Evolutionary conservation across 2,113 vertebrate species (phyloP), one percentile per base, ranked within the genome.

Genomic region (Colistium nudipinnis): DNA sequence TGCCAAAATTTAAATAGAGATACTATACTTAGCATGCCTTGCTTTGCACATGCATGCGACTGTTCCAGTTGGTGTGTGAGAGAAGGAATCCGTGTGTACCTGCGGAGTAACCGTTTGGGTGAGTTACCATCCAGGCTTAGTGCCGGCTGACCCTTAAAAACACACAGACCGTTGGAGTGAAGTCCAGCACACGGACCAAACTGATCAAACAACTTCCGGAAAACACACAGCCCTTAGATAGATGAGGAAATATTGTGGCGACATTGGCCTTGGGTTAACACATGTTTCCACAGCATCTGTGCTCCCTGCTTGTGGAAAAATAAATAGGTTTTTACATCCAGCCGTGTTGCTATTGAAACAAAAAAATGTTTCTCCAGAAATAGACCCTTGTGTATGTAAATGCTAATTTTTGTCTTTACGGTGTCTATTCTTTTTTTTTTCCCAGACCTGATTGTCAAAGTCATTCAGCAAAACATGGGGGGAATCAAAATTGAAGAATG

Each of bases 381-480:
- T 16, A 31, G 30, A 5, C 30, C 16, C 45, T 35, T 67, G 43
- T 4, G 0, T 5, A 53, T 14, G 17, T 7, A 47, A 16, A 53
- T 16, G 31, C n/a, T 22, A 27, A 7, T 17, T 6, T 62, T 6
- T 9, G 3, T 24, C 0, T 68, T 20, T 41, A 7, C 54, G 0
- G 13, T 52, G 6, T 80, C 6, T 55, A 60, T 20, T 49, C 36
- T 56, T 67, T 66, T 43, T 81, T 78, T 7, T 31, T 31, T 31
- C 30, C 30, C 84, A 93, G 92, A 93, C 74, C 70, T 93, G 38
- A 91, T 92, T 52, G 76, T 92, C 6, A 82, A 47, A 69, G 66
- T 90, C 20, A 79, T 93, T 62, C 88, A 93, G 53, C 86, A 93
- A 82, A 93, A 92, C 79, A 90, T 88, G 88, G 90, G 91, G 4